phyloP scores from a whole-genome alignment of 2,888 invertebrate genomes.

The Linnaemya tessellans region DNA sequence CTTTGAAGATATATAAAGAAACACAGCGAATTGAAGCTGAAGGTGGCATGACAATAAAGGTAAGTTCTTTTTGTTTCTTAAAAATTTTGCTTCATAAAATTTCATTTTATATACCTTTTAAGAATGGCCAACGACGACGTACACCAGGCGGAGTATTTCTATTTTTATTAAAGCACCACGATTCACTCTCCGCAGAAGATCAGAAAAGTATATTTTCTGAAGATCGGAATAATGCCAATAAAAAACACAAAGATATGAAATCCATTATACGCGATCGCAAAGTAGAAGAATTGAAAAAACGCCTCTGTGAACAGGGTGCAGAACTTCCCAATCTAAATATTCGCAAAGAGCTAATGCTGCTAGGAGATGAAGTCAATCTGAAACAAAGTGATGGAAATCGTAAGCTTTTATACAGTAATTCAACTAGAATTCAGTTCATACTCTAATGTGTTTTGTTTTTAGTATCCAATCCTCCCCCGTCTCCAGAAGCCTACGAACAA shows the following conservation, averaged over 20 bases:
- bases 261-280: slow-evolving; percentile 86
- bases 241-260: slow-evolving; percentile 85
- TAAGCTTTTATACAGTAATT: slow-evolving; percentile 69
- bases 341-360: slow-evolving; percentile 78
- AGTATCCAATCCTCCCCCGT: slow-evolving; percentile 90
- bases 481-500: slow-evolving; percentile 88
- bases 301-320: slow-evolving; percentile 83
- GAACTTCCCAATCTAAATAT: slow-evolving; percentile 79
- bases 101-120: slow-evolving; percentile 6
- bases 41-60: slow-evolving; percentile 94
- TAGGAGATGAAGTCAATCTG: slow-evolving; percentile 76
- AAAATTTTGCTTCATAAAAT: not conserved
- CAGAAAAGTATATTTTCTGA: slow-evolving; percentile 88
- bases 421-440: not conserved
- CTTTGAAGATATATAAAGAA: slow-evolving; percentile 89
- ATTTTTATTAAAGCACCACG: slow-evolving; percentile 90
- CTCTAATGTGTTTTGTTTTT: not conserved
- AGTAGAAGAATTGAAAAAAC: slow-evolving; percentile 87
- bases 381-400: slow-evolving; percentile 79
- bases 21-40: slow-evolving; percentile 92
- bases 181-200: slow-evolving; percentile 87
- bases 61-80: slow-evolving; percentile 78
- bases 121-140: slow-evolving; percentile 90
- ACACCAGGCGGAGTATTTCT: slow-evolving; percentile 95
- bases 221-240: slow-evolving; percentile 85